Base-by-base conservation (phyloP, 2,797 vertebrate species). In the Amblyraja radiata region DNA sequence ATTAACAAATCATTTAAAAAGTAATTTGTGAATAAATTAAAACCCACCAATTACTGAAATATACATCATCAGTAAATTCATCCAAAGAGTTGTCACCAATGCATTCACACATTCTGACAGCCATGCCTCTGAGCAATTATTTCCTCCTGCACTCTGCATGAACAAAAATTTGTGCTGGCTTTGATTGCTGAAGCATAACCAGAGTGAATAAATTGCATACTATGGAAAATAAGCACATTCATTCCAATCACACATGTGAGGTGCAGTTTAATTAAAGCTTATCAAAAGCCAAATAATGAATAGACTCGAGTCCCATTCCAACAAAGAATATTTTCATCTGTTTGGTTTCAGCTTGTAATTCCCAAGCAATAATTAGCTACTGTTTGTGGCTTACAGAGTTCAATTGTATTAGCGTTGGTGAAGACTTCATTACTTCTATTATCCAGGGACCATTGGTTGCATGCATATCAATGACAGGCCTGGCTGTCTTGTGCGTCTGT, bases 251-350 rank as follows among this genome's bases (percentile, higher is more conserved):
- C 97, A 98, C 98, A 98, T 95, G 96, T 95, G 95, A 97, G 97
- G 97, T 97, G 97, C 97, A 97, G 97, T 98, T 98, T 98, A 98
- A 98, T 98, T 98, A 98, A 98, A 98, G 97, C 97, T 98, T 97
- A 98, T 97, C 97, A 97, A 97, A 97, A 97, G 97, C 98, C 98
- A 98, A 98, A 98, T 98, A 97, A 97, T 97, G 96, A 97, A 97
- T 96, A 97, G 96, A 96, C 97, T 96, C 95, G 96, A 96, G 96
- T 96, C 96, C 96, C 96, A 96, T 97, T 97, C 96, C 96, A 96
- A 95, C 95, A 95, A 96, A 97, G 96, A 97, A 96, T 97, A 96
- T 97, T 96, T 96, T 97, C 96, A 96, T 97, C 95, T 97, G 97
- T 97, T 97, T 96, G 96, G 96, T 96, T 97, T 96, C 96, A 97